Evolutionary conservation across 2,888 invertebrate genomes (phyloP).

Genomic region (Chrysina gloriosa): DNA sequence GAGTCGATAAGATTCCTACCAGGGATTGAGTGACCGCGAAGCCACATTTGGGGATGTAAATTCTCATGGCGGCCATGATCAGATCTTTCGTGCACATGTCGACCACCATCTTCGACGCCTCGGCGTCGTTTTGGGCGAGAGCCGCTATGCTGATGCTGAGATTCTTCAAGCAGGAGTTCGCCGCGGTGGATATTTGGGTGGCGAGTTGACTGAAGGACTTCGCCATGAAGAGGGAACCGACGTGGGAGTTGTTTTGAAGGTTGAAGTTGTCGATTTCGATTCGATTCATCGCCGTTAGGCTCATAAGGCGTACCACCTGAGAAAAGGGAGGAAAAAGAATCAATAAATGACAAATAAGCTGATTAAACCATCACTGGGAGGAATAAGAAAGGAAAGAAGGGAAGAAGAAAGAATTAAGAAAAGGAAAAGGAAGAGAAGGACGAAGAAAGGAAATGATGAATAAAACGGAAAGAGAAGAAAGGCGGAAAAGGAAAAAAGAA

Average conservation of each 20-base stretch:
- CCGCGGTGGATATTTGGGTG: conserved; percentile 56
- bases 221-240: conserved; percentile 47
- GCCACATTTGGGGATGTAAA: conserved; percentile 58
- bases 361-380: neutral
- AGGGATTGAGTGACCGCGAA: conserved; percentile 72
- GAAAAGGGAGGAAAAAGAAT: conserved; percentile 1
- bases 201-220: conserved; percentile 57
- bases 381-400: neutral
- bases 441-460: too few species aligned
- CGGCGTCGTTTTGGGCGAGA: conserved; percentile 68
- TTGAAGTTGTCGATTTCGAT: conserved; percentile 62
- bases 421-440: too few species aligned
- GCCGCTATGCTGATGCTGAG: conserved; percentile 66
- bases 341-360: neutral
- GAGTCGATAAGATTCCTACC: conserved; percentile 68
- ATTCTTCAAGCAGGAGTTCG: conserved; percentile 60
- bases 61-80: conserved; percentile 64
- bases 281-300: conserved; percentile 69
- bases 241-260: conserved; percentile 50
- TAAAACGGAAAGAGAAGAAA: too few species aligned
- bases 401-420: too few species aligned
- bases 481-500: too few species aligned
- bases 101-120: conserved; percentile 69
- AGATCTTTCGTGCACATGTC: conserved; percentile 69
- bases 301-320: conserved; percentile 68